phyloP scores from a whole-genome alignment of 2,113 vertebrate genomes.

The Ceyx melanurus region DNA sequence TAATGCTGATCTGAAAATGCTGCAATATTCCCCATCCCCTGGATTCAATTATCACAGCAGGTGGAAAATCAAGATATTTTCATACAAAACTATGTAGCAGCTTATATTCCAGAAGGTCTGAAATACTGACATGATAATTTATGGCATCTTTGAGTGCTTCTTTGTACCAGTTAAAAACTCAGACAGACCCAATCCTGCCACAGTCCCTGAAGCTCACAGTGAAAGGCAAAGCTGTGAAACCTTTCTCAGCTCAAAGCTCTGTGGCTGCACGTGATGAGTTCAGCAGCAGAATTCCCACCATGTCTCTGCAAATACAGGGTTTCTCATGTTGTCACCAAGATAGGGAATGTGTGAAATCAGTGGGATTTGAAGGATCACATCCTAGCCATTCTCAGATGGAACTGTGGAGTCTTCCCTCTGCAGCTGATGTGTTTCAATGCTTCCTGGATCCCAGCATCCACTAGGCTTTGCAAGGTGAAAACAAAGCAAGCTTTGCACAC shows the following conservation, averaged over 20 bases:
- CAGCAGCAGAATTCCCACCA: background rate
- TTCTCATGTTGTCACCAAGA: background rate
- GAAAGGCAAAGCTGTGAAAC: constrained; percentile 23
- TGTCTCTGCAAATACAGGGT: background rate
- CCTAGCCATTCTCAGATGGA: background rate
- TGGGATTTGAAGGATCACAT: background rate
- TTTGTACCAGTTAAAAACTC: background rate
- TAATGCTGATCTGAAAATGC: constrained; percentile 1
- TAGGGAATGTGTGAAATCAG: background rate
- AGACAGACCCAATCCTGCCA: background rate
- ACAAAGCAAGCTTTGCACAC: background rate
- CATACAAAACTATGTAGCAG: background rate
- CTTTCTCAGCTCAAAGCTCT: background rate
- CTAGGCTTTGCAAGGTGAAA: background rate
- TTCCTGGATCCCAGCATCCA: background rate
- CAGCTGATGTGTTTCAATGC: background rate
- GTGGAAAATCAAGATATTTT: constrained; percentile 2
- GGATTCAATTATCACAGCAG: constrained; percentile 28
- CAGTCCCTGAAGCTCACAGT: background rate
- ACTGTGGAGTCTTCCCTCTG: background rate
- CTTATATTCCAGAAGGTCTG: background rate
- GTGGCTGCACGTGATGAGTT: background rate
- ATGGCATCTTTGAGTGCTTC: background rate
- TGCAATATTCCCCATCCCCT: background rate
- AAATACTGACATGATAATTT: background rate